A percentile compares a stretch with the other conserved stretches of the same genome.
phyloP scores from a whole-genome alignment of 2,797 vertebrate genomes.

The Gadopsis marmoratus region DNA sequence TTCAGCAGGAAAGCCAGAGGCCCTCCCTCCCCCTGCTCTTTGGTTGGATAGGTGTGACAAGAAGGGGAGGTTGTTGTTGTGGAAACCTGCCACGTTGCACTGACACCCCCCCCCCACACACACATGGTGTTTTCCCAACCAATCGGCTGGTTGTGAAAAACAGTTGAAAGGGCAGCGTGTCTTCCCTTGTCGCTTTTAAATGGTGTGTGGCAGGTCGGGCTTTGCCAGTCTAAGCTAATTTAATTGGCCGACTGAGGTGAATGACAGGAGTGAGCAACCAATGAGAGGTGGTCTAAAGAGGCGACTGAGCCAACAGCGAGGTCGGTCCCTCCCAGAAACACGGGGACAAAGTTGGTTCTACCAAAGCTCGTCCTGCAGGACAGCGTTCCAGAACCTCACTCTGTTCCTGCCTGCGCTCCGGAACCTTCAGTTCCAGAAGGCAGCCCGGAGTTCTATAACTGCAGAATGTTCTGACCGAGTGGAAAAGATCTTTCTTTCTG shows the following conservation, averaged over 20 bases:
- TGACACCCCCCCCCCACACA: background rate
- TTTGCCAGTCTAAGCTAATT: conserved; percentile 30
- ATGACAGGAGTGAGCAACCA: conserved; percentile 61
- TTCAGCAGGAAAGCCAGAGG: conserved; percentile 36
- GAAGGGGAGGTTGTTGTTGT: conserved; percentile 43
- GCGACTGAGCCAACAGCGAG: conserved; percentile 30
- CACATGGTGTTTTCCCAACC: conserved; percentile 6
- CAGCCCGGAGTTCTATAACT: background rate
- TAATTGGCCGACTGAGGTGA: conserved; percentile 59
- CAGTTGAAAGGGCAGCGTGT: conserved; percentile 16
- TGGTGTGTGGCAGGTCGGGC: conserved; percentile 8
- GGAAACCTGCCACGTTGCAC: conserved; percentile 45
- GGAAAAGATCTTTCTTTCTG: too few species aligned
- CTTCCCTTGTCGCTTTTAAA: background rate
- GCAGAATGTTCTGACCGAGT: background rate
- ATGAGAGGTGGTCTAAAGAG: conserved; percentile 56
- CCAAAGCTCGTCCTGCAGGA: conserved; percentile 34
- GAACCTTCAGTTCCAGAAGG: background rate
- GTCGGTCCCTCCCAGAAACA: conserved; percentile 42
- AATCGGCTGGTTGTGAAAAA: conserved; percentile 13
- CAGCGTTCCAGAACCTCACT: background rate
- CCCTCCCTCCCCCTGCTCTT: conserved; percentile 54
- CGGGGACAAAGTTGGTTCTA: conserved; percentile 34
- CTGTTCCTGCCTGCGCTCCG: background rate
- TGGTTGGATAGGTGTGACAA: conserved; percentile 57